Evolutionary conservation across 2,888 invertebrate genomes (phyloP).

Genomic region (Rotaria magnacalcarata): DNA sequence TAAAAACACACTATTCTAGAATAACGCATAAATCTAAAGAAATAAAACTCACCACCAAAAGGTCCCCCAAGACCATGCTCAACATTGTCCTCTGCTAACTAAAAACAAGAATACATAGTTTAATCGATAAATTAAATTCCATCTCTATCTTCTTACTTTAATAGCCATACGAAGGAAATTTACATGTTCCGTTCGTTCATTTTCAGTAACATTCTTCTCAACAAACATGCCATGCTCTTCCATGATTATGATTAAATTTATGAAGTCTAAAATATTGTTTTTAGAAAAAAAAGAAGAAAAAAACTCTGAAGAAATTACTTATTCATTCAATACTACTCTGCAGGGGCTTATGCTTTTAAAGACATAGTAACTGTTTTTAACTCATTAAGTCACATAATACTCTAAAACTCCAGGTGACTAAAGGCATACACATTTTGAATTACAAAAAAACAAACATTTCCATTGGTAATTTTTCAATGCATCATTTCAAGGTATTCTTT

Average conservation of each 20-base stretch:
- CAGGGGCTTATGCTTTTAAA: too few species aligned
- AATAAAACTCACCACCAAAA: background rate
- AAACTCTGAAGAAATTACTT: background rate
- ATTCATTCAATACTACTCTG: too few species aligned
- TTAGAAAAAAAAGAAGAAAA: background rate
- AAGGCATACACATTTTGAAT: background rate
- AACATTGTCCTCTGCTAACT: background rate
- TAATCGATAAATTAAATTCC: background rate
- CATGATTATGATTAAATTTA: background rate
- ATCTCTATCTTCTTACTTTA: background rate
- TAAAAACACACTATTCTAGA: background rate
- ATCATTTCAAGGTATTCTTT: background rate
- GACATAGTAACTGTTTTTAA: too few species aligned
- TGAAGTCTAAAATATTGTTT: background rate
- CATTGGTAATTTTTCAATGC: background rate
- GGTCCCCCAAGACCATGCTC: background rate
- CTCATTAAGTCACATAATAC: too few species aligned
- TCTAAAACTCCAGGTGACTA: too few species aligned
- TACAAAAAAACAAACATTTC: background rate
- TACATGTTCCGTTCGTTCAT: background rate
- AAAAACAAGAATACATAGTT: background rate
- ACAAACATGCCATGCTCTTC: background rate
- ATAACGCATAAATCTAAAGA: background rate
- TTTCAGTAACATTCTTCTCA: background rate
- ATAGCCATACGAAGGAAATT: background rate